phyloP scores from a whole-genome alignment of 2,888 invertebrate genomes.

The Molanna angustata region DNA sequence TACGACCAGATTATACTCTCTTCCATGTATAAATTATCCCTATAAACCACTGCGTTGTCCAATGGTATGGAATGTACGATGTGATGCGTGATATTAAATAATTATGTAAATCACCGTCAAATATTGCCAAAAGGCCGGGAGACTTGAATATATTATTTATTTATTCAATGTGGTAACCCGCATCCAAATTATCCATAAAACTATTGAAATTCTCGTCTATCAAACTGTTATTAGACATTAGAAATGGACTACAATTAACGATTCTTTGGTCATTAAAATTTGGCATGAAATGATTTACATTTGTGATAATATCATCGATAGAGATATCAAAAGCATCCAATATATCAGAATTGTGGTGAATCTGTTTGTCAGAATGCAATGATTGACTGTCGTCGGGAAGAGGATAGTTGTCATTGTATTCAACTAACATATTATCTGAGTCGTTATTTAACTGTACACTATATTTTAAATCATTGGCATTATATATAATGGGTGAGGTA shows the following conservation, averaged over 20 bases:
- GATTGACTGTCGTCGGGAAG: constrained; percentile 5
- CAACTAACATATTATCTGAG: background rate
- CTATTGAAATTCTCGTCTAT: constrained; percentile 3
- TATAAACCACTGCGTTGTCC: constrained; percentile 3
- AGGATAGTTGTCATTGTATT: background rate
- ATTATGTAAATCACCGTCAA: background rate
- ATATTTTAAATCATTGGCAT: constrained; percentile 24
- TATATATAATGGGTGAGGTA: constrained; percentile 24
- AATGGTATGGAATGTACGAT: constrained; percentile 10
- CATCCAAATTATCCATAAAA: constrained; percentile 4
- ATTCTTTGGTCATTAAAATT: constrained; percentile 17
- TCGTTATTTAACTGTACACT: constrained; percentile 2
- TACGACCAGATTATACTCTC: constrained; percentile 26
- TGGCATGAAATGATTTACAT: constrained; percentile 14
- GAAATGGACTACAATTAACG: constrained; percentile 10
- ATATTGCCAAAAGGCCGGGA: constrained; percentile 6
- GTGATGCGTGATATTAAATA: background rate
- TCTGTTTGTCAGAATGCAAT: background rate
- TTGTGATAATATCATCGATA: background rate
- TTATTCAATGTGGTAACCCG: background rate
- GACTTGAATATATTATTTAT: background rate
- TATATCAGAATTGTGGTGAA: background rate
- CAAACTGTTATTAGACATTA: background rate
- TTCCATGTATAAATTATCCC: constrained; percentile 4
- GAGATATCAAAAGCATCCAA: background rate